Evolutionary conservation across 2,113 vertebrate species (phyloP).

Genomic region (Hydropotes inermis): DNA sequence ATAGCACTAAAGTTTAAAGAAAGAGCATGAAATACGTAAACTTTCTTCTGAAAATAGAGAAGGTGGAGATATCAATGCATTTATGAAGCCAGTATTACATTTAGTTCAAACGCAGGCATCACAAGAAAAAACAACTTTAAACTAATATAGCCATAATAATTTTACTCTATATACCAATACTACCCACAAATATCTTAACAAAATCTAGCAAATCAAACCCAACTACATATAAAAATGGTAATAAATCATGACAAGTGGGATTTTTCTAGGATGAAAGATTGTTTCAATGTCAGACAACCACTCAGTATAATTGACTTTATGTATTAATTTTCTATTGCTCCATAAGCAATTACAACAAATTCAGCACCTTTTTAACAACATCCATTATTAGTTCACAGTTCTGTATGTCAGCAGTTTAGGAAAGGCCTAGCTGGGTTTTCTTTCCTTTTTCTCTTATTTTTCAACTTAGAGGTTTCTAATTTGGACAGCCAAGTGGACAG

Average conservation of each 20-base stretch:
- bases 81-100: background rate
- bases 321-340: background rate
- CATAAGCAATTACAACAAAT: background rate
- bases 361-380: background rate
- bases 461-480: background rate
- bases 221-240: background rate
- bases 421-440: background rate
- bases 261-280: conserved; percentile 21
- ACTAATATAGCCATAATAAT: background rate
- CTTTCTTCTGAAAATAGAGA: background rate
- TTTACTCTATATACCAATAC: background rate
- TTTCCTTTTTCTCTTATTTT: background rate
- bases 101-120: background rate
- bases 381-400: background rate
- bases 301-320: background rate
- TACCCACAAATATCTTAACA: background rate
- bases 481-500: background rate
- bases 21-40: background rate
- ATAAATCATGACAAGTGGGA: conserved; percentile 11
- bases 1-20: background rate
- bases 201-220: background rate
- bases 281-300: background rate
- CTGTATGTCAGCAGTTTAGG: background rate
- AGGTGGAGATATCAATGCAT: background rate
- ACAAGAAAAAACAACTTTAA: background rate